Base-by-base conservation (phyloP, 1,140 invertebrate genomes). In the Atopsyche davidsoni region DNA sequence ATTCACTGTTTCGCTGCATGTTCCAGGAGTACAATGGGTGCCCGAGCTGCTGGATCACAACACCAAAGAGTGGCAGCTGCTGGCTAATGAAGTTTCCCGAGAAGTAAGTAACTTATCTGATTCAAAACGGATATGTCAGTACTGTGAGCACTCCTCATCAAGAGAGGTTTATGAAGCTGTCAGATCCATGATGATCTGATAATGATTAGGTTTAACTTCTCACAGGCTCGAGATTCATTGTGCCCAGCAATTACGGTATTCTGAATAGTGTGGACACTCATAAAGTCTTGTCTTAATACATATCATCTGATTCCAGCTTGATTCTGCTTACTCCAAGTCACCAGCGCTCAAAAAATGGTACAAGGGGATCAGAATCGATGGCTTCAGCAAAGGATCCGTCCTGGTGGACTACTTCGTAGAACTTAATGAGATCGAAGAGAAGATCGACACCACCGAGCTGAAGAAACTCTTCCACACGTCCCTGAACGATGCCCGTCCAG, bases 381-480 rank as follows among this genome's bases (percentile, higher is more conserved):
- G 85, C 38, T 92, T 92, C 67, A 89, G 85, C 64, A 75, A 85
- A 64, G 89, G 88, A 48, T 91, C 87, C 56, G 82, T 92, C n/a
- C 65, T 93, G 9, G 90, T 91, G 1, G 89, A 92, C 64, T 93
- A 90, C 62, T 85, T 90, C 54, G 82, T 93, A 3, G 85, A 90
- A 68, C 63, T 93, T 38, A 81, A 80, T 49, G 82, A 90, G 58
- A 70, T 90, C 2, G 78, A 80, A n/a, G 75, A 81, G 50, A 81
- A 78, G 62, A 75, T 93, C n/a, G 81, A 89, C 59, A 92, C 89
- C 0, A 67, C 79, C 47, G 86, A 92, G 64, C 75, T 93, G 21
- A 87, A 87, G 61, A 77, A 81, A 46, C 73, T 90, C 39, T 91
- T 93, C 72, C 87, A 92, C 56, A 83, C 86, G 48, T 80, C 85